Conservation (phyloP, 2,797 vertebrate species). For the Apodemus agrarius region DNA sequence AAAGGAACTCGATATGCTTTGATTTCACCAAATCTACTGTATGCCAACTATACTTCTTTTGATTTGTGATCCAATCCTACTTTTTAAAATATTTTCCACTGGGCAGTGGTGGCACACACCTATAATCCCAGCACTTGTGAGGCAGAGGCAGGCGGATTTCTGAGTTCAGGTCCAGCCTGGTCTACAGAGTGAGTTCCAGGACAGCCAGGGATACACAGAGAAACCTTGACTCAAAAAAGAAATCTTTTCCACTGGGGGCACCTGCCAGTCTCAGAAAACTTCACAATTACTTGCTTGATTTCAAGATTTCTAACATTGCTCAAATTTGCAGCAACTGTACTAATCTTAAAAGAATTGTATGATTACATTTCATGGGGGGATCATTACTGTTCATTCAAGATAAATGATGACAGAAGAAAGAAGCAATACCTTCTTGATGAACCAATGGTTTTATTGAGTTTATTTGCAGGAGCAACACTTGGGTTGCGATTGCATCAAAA, state of each 20-base stretch:
- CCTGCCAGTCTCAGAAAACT: background rate
- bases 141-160: no score
- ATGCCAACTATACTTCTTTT: fast-evolving
- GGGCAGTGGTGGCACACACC: no score
- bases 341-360: background rate
- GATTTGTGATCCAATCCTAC: background rate
- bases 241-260: fast-evolving
- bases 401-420: background rate
- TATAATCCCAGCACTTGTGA: no score
- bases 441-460: background rate
- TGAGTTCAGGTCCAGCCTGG: no score
- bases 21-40: background rate
- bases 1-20: background rate
- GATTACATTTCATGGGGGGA: background rate
- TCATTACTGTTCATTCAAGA: background rate
- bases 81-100: background rate
- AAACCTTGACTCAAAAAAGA: no score
- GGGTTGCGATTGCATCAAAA: no score
- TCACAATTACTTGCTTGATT: background rate
- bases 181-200: no score
- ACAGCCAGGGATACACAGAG: no score
- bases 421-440: background rate
- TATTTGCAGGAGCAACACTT: background rate
- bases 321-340: background rate
- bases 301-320: background rate